phyloP scores from a whole-genome alignment of 2,113 vertebrate species.

The Reinhardtius hippoglossoides region DNA sequence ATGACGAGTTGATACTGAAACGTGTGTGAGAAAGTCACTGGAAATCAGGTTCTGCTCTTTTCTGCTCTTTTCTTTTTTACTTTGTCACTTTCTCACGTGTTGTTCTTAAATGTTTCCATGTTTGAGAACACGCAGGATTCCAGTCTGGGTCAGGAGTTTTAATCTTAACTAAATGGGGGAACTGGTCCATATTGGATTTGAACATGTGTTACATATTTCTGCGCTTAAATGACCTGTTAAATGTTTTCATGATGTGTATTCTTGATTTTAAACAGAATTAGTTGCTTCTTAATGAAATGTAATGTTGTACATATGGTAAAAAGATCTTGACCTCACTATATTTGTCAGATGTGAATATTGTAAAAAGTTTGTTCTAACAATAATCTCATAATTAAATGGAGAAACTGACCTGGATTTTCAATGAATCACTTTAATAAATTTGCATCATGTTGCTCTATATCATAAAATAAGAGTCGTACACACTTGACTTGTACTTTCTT shows the following conservation, averaged over 20 bases:
- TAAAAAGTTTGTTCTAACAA: background rate
- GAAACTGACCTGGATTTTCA: conserved; percentile 25
- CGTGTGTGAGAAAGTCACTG: background rate
- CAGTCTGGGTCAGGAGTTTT: no score
- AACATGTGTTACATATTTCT: conserved; percentile 10
- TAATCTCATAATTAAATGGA: conserved; percentile 20
- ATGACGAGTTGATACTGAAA: background rate
- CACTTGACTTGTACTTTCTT: no score
- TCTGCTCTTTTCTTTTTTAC: background rate
- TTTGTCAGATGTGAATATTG: conserved; percentile 8
- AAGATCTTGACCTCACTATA: background rate
- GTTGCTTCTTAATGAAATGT: background rate
- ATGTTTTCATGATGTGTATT: background rate
- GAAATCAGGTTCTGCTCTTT: background rate
- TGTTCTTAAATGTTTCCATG: background rate
- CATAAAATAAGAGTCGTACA: background rate
- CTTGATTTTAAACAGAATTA: background rate
- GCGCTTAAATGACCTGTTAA: conserved; percentile 6
- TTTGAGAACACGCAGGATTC: background rate
- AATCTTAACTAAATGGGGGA: background rate
- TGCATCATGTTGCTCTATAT: background rate
- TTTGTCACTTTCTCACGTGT: background rate
- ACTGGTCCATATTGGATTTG: conserved; percentile 73
- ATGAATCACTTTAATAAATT: background rate
- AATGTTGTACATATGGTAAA: conserved; percentile 28